Conservation (phyloP, 1,140 invertebrate genomes). For the Linepithema humile region DNA sequence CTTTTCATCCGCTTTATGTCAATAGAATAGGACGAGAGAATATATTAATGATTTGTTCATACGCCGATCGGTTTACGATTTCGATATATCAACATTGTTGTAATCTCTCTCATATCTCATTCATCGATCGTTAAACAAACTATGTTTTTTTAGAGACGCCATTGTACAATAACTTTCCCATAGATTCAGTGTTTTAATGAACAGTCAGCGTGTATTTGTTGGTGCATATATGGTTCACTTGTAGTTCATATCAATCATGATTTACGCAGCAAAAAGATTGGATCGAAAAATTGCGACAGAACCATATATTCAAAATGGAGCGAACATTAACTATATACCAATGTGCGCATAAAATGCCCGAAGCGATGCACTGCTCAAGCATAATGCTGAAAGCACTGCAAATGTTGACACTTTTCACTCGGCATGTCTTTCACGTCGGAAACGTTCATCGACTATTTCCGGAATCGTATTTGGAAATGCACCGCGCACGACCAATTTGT, state of each 20-base stretch:
- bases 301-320: slow-evolving; percentile 22
- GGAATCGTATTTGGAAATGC: slow-evolving; percentile 46
- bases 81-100: not conserved
- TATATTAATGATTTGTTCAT: slow-evolving; percentile 29
- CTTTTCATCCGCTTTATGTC: not conserved
- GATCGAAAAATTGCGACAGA: slow-evolving; percentile 28
- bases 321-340: slow-evolving; percentile 38
- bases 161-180: not conserved
- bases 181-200: slow-evolving; percentile 17
- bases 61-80: not conserved
- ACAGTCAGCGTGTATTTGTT: not conserved
- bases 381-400: slow-evolving; percentile 59
- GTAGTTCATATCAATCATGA: slow-evolving; percentile 35
- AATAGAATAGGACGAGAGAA: not conserved
- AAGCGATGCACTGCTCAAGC: slow-evolving; percentile 38
- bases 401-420: slow-evolving; percentile 59
- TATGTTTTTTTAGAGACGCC: not conserved
- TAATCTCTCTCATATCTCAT: slow-evolving; percentile 9
- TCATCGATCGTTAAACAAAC: not conserved
- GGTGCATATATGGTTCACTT: not conserved
- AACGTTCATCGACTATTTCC: slow-evolving; percentile 13
- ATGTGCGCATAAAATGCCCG: slow-evolving; percentile 52
- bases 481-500: slow-evolving; percentile 11
- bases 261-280: slow-evolving; percentile 16
- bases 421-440: slow-evolving; percentile 51